Conservation (phyloP, 2,113 vertebrate species). For the Petroica traversi region DNA sequence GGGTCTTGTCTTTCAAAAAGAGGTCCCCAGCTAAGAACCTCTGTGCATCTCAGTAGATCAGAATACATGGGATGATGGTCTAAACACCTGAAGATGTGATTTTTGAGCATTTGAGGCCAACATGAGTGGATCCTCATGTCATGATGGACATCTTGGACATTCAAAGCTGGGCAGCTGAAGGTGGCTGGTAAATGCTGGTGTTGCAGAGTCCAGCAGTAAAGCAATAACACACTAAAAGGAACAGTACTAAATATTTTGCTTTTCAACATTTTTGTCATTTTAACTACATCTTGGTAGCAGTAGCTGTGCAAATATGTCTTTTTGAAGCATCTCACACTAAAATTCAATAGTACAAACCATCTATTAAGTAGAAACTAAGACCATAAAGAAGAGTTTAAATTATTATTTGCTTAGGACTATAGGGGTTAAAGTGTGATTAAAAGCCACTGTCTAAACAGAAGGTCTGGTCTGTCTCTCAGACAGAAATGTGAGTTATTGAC, state of each 20-base stretch:
- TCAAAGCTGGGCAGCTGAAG: not conserved
- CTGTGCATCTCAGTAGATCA: not conserved
- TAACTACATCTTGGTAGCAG: rapidly evolving
- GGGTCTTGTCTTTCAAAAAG: not conserved
- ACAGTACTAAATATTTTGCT: not conserved
- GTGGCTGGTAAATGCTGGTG: not conserved
- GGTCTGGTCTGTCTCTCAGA: not conserved
- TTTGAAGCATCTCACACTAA: not conserved
- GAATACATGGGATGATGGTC: not conserved
- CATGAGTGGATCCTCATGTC: not conserved
- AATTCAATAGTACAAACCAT: not conserved
- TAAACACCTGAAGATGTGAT: not conserved
- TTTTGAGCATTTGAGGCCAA: not conserved
- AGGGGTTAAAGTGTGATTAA: not conserved
- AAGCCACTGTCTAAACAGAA: not conserved
- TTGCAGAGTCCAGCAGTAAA: not conserved
- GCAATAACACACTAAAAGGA: not conserved
- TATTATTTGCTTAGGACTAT: not conserved
- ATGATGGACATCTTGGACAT: not conserved
- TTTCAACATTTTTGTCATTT: not conserved
- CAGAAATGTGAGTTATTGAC: not conserved
- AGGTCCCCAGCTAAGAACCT: not conserved
- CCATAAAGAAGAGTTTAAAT: not conserved
- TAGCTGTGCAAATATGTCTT: not conserved
- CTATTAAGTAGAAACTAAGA: not conserved